Base-by-base conservation (phyloP, 2,113 vertebrate genomes). In the Chaetorhynchus papuensis region DNA sequence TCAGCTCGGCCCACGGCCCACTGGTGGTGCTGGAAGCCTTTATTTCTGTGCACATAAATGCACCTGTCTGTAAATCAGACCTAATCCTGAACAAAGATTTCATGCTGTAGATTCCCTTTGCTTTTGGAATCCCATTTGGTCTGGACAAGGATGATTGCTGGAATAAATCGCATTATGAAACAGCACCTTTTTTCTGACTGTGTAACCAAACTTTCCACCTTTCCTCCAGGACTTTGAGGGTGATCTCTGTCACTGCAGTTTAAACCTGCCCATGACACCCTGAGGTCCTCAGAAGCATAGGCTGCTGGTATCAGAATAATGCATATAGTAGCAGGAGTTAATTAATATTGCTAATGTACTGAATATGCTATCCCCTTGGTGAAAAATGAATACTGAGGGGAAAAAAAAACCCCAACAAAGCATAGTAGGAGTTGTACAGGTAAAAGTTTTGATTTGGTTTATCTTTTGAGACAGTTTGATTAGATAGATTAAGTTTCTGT, bases 381-480 rank as follows among this genome's bases (percentile, higher is more conserved):
- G 85, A 93, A 93, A 91, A 96, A 93, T 75, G 44, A 90, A 96
- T 92, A 87, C 56, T 76, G 12, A 11, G 10, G 13, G 0, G 2
- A 13, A 53, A 3, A 21, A 72, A 5, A 11, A 13, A 4, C 10
- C 28, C 1, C 23, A 17, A 5, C 4, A 20, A 95, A 93, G 59
- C 87, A 96, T 60, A 96, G 80, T 41, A 91, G 71, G 92, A 96
- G 79, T 96, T 96, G 56, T 84, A 71, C n/a, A 72, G 83, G 93
- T 82, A 90, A 86, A 97, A 97, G 94, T 96, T 98, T 97, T 97
- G 88, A 96, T 97, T 97, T 93, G 93, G 79, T 96, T 97, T 98
- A 98, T 97, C 83, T 98, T 97, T 85, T 9, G 79, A 97, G 96
- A 94, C 96, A 96, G 96, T 98, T 98, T 95, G 96, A 98, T 97